Evolutionary conservation across 2,797 vertebrate species (phyloP).

Genomic region (Coregonus ussuriensis): DNA sequence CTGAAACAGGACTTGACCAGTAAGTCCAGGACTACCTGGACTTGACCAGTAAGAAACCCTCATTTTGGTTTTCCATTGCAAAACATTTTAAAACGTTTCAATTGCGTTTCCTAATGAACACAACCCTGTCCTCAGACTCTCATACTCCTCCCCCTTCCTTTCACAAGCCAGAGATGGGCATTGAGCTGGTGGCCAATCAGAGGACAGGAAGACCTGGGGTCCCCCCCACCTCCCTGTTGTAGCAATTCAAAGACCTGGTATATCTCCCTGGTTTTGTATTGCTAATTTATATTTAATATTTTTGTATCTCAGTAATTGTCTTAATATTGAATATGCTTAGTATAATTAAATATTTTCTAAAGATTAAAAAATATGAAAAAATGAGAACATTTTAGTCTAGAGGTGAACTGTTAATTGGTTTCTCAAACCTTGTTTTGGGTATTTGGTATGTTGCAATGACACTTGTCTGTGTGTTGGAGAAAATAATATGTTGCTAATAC

Average conservation of each 20-base stretch:
- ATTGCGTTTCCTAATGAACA: too few species aligned
- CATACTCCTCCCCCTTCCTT: too few species aligned
- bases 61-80: neutral
- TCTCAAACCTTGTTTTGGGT: slow-evolving; percentile 22
- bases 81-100: neutral
- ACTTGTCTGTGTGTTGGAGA: slow-evolving; percentile 47
- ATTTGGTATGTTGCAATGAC: slow-evolving; percentile 46
- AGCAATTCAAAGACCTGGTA: slow-evolving; percentile 51
- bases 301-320: slow-evolving; percentile 63
- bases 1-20: neutral
- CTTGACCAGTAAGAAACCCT: neutral
- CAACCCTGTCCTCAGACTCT: too few species aligned
- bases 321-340: slow-evolving; percentile 48
- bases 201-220: slow-evolving; percentile 29
- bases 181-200: slow-evolving; percentile 33
- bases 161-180: neutral
- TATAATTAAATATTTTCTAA: slow-evolving; percentile 52
- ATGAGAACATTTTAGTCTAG: slow-evolving; percentile 32
- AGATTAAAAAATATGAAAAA: slow-evolving; percentile 22
- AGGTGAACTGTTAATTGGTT: slow-evolving; percentile 28
- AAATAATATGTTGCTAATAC: slow-evolving; percentile 20
- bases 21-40: neutral
- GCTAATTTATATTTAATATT: slow-evolving; percentile 64
- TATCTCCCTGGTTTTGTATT: slow-evolving; percentile 51
- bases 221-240: slow-evolving; percentile 40